Percentiles rank a stretch among this genome's conserved stretches.
Conservation (phyloP, 2,113 vertebrate species). For the Athene cunicularia region DNA sequence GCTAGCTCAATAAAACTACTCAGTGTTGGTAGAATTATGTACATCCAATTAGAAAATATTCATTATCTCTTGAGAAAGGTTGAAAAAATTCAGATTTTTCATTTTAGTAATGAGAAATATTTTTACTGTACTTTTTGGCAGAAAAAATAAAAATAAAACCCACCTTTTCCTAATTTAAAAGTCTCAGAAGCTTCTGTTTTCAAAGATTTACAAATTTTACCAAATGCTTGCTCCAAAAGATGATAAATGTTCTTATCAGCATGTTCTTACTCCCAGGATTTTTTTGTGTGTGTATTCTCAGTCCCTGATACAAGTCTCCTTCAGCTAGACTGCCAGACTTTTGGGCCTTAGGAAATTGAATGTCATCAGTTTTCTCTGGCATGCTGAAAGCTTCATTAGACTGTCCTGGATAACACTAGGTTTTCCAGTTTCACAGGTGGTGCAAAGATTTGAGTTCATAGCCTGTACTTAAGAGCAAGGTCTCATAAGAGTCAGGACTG, state of each 20-base stretch:
- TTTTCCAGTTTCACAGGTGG: background rate
- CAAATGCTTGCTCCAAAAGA: background rate
- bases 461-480: background rate
- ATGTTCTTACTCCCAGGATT: background rate
- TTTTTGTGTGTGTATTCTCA: background rate
- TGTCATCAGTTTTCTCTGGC: background rate
- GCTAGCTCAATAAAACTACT: background rate
- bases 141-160: too few relatives aligned
- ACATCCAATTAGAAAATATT: background rate
- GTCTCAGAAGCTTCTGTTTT: background rate
- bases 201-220: background rate
- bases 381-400: background rate
- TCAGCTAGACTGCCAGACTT: background rate
- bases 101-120: background rate
- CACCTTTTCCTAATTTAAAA: background rate
- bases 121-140: background rate
- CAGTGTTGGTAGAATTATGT: background rate
- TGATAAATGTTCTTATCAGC: background rate
- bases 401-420: background rate
- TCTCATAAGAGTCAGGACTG: background rate
- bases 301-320: background rate
- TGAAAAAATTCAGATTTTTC: background rate
- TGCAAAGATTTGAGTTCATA: background rate
- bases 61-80: background rate
- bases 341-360: background rate